Evolutionary conservation across 1,140 invertebrate genomes (phyloP), one percentile per base, ranked within the genome.

Genomic region (Radopholus similis): DNA sequence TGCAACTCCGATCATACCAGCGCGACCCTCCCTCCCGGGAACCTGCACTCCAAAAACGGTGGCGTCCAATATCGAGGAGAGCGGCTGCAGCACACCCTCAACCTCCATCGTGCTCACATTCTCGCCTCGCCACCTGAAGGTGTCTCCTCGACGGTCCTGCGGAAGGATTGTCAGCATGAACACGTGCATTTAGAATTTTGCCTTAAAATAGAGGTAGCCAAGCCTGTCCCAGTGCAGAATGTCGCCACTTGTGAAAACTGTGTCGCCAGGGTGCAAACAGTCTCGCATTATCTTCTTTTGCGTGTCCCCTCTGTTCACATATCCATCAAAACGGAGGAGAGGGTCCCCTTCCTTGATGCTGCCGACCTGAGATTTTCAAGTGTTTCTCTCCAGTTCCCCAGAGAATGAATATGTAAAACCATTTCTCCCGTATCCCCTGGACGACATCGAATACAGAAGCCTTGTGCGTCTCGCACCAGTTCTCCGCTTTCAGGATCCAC

Each of bases 61-160:
- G 56, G 90, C 91, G 83, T 98, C 94, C 78, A 90, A 88, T 72
- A 94, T 90, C 60, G 88, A 87, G 26, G 90, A 86, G 30, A 91
- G 83, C 82, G 26, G 26, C 18, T 62, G 56, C 15, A 64, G 5
- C 3, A 56, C 32, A n/a, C 54, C 64, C 11, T 60, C 38, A 1
- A 40, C 23, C 86, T 99, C 95, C 5, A 90, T 90, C 0, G 96
- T 98, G 2, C 92, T 95, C 1, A 97, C 95, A 84, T 99, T 99
- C 85, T 99, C 96, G 13, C 95, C 95, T 83, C 91, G 91, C 80
- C 79, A 81, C 38, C 95, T 87, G 86, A 93, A 98, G 0, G 94
- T 98, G 83, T 97, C 95, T 2, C 95, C 95, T 0, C 93, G 94
- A 77, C 95, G 87, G 82, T 97, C 95, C 77, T 72, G 32, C 15